phyloP scores from a whole-genome alignment of 2,888 invertebrate species.

The Limenitis camilla region DNA sequence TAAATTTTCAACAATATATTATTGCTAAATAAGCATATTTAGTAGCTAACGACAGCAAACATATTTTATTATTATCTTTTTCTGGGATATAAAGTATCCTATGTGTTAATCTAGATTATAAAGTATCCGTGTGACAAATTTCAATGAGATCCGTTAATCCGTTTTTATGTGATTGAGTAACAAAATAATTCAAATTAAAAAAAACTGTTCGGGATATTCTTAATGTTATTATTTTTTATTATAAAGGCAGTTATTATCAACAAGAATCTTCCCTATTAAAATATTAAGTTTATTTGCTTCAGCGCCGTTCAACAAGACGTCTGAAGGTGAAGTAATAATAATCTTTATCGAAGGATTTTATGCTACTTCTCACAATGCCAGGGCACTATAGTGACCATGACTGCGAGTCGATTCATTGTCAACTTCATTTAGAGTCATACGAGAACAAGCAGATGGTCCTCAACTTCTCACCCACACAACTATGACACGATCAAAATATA shows the following conservation, averaged over 20 bases:
- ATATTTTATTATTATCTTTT: no score
- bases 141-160: no score
- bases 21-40: no score
- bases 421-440: conserved; percentile 16
- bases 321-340: conserved; percentile 1
- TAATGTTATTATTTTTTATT: not conserved
- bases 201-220: no score
- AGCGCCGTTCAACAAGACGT: not conserved
- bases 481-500: conserved; percentile 1
- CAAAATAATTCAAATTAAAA: no score
- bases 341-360: conserved; percentile 8
- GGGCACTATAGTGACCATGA: conserved; percentile 17
- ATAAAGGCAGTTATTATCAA: not conserved
- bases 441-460: conserved; percentile 5
- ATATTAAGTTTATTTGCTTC: not conserved
- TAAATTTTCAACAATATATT: no score
- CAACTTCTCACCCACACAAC: conserved; percentile 9
- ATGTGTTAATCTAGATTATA: no score
- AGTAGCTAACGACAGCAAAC: no score
- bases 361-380: conserved; percentile 2
- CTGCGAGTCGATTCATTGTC: conserved; percentile 16
- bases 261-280: not conserved
- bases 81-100: no score
- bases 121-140: no score
- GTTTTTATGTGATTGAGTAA: no score